Evolutionary conservation across 2,113 vertebrate genomes (phyloP).

Genomic region (Procavia capensis): DNA sequence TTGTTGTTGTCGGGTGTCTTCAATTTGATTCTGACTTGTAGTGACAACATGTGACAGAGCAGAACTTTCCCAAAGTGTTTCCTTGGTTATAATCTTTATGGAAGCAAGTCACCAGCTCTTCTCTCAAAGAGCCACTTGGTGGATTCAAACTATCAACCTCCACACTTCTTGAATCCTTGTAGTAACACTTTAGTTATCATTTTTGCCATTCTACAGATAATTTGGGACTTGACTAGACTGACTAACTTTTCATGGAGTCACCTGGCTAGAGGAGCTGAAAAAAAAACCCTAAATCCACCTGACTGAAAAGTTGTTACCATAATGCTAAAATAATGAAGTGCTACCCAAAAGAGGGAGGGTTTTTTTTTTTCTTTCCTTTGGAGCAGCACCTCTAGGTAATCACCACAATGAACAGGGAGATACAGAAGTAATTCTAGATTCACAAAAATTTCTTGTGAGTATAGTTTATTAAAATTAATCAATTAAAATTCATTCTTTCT

Average conservation of each 20-base stretch:
- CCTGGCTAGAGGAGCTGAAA: background rate
- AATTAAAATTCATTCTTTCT: background rate
- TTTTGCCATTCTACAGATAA: background rate
- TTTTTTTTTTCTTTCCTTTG: background rate
- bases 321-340: background rate
- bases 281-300: background rate
- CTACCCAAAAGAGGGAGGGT: background rate
- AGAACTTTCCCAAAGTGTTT: no score
- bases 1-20: no score
- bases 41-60: no score
- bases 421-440: background rate
- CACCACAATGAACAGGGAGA: background rate
- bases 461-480: background rate
- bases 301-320: background rate
- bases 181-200: background rate
- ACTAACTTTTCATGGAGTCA: background rate
- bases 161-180: background rate
- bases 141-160: no score
- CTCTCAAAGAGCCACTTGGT: no score
- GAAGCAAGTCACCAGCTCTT: no score
- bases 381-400: background rate
- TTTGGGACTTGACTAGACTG: background rate
- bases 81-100: no score
- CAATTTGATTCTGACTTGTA: no score
- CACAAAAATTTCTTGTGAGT: background rate